These are phyloP conservation scores for Sturnus vulgaris DNA, from an alignment of 2,113 vertebrate species.

Conservation along the genomic window DNA sequence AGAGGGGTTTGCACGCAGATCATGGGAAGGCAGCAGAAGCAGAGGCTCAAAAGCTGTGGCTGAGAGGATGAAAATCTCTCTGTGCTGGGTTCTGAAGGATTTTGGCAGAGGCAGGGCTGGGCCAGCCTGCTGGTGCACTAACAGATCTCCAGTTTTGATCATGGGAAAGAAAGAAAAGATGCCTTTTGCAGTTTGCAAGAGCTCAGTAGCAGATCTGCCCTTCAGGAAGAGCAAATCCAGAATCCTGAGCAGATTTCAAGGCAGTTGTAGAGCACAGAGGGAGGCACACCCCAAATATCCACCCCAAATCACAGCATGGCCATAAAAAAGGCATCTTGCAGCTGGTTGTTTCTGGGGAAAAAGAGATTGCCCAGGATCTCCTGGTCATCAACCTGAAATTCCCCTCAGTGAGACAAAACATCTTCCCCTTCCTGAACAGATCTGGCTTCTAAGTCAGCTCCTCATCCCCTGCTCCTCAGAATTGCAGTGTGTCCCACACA, in stretches of 20 bases:
- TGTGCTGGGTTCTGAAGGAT: background rate
- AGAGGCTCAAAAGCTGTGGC: background rate
- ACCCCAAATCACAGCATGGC: background rate
- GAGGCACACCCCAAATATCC: background rate
- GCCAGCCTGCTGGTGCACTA: background rate
- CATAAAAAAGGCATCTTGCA: background rate
- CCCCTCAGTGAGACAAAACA: background rate
- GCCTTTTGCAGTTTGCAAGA: background rate
- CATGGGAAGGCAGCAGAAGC: background rate
- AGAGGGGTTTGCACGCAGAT: background rate
- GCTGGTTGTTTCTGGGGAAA: background rate
- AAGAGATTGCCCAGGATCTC: background rate
- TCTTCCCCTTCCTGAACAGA: background rate
- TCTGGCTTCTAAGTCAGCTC: background rate
- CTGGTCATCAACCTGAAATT: background rate
- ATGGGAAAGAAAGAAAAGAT: background rate
- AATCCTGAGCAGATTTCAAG: background rate
- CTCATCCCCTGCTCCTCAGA: background rate
- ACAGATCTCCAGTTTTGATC: background rate
- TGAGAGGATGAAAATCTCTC: background rate
- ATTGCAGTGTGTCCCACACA: background rate
- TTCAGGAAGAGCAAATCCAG: background rate
- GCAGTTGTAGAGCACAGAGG: background rate
- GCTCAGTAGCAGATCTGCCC: background rate
- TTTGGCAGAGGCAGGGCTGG: background rate